Conservation (phyloP, 2,888 invertebrate species). For the Idaea aversata region DNA sequence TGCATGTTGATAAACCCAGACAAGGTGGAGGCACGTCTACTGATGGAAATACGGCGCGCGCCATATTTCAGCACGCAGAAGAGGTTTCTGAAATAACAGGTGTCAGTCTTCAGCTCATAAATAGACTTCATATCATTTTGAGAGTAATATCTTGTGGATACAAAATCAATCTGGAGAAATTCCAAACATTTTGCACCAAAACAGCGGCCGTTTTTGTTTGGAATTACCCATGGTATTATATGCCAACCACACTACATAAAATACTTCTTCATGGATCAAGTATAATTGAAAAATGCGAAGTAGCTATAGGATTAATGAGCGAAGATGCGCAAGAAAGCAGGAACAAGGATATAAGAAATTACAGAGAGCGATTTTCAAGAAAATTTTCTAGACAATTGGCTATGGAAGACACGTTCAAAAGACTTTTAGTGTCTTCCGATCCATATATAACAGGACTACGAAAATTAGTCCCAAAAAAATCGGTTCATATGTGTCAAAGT, state of each 20-base stretch:
- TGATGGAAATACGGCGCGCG: conserved; percentile 16
- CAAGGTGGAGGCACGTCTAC: conserved; percentile 18
- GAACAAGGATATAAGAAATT: conserved; percentile 11
- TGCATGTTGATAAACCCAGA: conserved; percentile 8
- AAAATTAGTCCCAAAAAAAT: too few species aligned
- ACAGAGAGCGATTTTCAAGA: conserved; percentile 11
- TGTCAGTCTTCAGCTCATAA: background rate
- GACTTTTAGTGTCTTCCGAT: background rate
- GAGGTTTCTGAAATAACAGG: background rate
- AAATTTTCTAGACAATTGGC: conserved; percentile 12
- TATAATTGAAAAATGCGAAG: conserved; percentile 5
- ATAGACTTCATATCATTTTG: background rate
- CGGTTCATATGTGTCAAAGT: too few species aligned
- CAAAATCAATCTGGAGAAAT: background rate
- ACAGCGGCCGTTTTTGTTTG: conserved; percentile 5
- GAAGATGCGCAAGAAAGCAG: conserved; percentile 16
- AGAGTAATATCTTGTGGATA: background rate
- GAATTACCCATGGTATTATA: conserved; percentile 11
- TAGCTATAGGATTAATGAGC: conserved; percentile 12
- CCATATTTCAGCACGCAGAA: conserved; percentile 6
- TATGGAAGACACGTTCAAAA: conserved; percentile 3
- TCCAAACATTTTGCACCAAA: conserved; percentile 2
- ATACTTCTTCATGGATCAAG: conserved; percentile 9
- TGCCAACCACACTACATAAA: conserved; percentile 11
- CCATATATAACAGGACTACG: too few species aligned